Evolutionary conservation across 2,888 invertebrate genomes (phyloP).

Genomic region (Diplazon laetatorius): DNA sequence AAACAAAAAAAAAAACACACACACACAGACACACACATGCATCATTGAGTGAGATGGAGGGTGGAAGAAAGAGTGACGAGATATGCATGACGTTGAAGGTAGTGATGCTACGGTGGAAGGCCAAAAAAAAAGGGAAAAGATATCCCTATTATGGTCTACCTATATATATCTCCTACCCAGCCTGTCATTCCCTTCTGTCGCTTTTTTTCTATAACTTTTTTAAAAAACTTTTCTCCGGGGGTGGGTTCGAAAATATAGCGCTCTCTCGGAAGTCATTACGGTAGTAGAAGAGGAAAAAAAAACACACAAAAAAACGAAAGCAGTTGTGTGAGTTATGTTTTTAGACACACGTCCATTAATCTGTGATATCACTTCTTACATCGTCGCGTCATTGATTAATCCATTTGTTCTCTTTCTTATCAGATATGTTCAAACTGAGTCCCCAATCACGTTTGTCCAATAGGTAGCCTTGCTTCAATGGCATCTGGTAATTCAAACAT

Average conservation of each 20-base stretch:
- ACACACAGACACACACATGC: no score
- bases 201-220: slow-evolving; percentile 10
- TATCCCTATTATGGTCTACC: not conserved
- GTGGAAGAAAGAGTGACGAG: slow-evolving; percentile 37
- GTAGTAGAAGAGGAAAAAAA: not conserved
- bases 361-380: slow-evolving; percentile 44
- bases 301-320: no score
- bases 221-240: slow-evolving; percentile 13
- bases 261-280: not conserved
- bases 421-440: not conserved
- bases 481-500: no score
- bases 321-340: slow-evolving; percentile 22
- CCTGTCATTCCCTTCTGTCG: not conserved
- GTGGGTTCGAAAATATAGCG: slow-evolving; percentile 12
- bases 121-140: not conserved
- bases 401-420: not conserved
- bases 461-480: no score
- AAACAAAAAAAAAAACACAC: no score
- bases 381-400: slow-evolving; percentile 10
- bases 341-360: slow-evolving; percentile 10
- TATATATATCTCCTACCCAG: no score
- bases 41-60: slow-evolving; percentile 15
- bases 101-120: no score
- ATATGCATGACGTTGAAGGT: slow-evolving; percentile 6
- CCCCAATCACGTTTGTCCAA: no score